Evolutionary conservation across 2,797 vertebrate species (phyloP).

Genomic region (Acipenser ruthenus): DNA sequence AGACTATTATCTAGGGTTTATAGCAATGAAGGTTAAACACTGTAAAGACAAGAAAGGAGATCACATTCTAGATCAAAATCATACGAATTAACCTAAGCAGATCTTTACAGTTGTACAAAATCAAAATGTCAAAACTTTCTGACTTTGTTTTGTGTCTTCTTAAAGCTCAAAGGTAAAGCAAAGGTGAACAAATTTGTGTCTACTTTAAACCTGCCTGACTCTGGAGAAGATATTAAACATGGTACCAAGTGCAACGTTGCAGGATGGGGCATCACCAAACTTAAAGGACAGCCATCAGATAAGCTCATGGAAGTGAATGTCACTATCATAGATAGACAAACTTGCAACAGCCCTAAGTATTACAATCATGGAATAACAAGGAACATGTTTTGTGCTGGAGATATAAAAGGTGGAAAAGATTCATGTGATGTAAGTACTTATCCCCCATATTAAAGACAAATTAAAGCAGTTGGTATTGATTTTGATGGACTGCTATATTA

Average conservation of each 20-base stretch:
- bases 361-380: neutral
- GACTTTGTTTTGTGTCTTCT: neutral
- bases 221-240: slow-evolving; percentile 2
- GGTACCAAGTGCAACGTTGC: slow-evolving; percentile 5
- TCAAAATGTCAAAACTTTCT: neutral
- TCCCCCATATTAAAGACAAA: no score
- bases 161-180: neutral
- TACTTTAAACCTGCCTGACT: neutral
- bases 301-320: slow-evolving; percentile 8
- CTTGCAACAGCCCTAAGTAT: neutral
- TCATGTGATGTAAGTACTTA: neutral
- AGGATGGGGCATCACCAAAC: neutral
- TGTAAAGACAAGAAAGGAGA: no score
- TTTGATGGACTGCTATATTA: no score
- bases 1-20: no score
- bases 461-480: no score
- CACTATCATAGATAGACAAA: slow-evolving; percentile 5
- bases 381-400: slow-evolving; percentile 8
- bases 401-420: slow-evolving; percentile 2
- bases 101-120: no score
- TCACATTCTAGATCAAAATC: no score
- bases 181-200: neutral
- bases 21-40: no score
- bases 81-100: no score
- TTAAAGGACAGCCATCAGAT: accelerated